Evolutionary conservation across 2,113 vertebrate genomes (phyloP).

Genomic region (Mustela lutreola): DNA sequence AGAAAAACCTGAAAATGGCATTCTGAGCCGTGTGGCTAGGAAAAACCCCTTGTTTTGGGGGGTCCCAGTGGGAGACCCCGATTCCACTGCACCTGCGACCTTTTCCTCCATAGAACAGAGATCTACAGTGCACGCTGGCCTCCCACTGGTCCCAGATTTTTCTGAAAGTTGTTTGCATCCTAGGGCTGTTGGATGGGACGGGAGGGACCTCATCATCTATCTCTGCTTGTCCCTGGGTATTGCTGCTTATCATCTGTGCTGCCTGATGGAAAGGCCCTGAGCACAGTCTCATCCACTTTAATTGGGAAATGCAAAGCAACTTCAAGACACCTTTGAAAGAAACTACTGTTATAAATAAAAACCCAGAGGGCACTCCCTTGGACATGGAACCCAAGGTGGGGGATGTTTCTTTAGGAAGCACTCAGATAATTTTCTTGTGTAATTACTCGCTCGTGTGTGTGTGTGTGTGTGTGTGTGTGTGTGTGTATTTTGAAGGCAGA

Average conservation of each 20-base stretch:
- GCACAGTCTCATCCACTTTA: background rate
- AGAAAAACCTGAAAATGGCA: background rate
- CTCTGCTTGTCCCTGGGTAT: background rate
- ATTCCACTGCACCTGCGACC: background rate
- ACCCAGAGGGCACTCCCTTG: background rate
- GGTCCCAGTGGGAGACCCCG: background rate
- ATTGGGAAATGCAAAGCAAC: background rate
- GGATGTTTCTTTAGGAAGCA: conserved; percentile 46
- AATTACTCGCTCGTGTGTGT: background rate
- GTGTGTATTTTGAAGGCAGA: conserved; percentile 58
- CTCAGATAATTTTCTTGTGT: conserved; percentile 62
- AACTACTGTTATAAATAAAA: conserved; percentile 64
- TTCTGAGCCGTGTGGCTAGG: fast-evolving
- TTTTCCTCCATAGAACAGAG: background rate
- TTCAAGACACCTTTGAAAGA: conserved; percentile 1
- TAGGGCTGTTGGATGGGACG: fast-evolving
- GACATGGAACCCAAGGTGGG: conserved; percentile 6
- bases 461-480: background rate
- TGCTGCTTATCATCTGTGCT: background rate
- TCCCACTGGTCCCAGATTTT: background rate
- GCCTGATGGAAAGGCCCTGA: background rate
- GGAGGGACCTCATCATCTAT: background rate
- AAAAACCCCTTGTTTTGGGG: background rate
- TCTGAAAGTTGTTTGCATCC: background rate
- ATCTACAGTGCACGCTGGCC: too few species aligned